A percentile compares a stretch with the other conserved stretches of the same genome.
phyloP scores from a whole-genome alignment of 2,797 vertebrate species.

The Oreortyx pictus region DNA sequence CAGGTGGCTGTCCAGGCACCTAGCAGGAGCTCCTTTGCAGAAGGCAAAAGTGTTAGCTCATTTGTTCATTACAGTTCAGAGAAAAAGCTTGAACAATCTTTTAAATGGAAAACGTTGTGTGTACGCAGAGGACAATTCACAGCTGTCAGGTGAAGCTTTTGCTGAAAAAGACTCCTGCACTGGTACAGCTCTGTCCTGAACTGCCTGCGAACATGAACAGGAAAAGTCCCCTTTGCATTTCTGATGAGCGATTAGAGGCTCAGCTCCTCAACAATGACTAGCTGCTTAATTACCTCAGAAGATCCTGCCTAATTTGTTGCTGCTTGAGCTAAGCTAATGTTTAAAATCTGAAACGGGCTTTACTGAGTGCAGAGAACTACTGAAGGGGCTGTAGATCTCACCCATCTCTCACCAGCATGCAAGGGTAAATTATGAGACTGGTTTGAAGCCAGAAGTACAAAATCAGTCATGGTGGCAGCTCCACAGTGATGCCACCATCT shows the following conservation, averaged over 20 bases:
- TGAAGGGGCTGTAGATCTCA: not conserved
- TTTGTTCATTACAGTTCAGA: not conserved
- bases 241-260: too few species aligned
- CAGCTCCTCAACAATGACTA: too few species aligned
- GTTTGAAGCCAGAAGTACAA: not conserved
- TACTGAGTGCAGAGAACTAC: too few species aligned
- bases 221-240: too few species aligned
- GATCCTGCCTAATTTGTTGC: too few species aligned
- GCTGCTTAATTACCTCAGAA: too few species aligned
- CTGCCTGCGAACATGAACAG: too few species aligned
- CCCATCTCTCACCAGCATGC: fast-evolving
- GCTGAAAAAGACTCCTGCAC: not conserved
- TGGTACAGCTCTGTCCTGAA: too few species aligned
- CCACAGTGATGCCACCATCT: too few species aligned
- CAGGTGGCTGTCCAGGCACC: not conserved
- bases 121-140: not conserved
- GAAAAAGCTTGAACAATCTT: not conserved
- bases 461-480: too few species aligned
- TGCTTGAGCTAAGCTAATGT: too few species aligned
- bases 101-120: not conserved
- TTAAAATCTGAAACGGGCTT: too few species aligned
- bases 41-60: not conserved
- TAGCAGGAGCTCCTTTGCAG: not conserved
- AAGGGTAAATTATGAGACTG: not conserved
- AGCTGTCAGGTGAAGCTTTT: not conserved